Percentiles rank a stretch among this genome's conserved stretches.
Evolutionary conservation across 37 sponge, comb jelly and placozoan genomes (phyloP).

Genomic region (Axinella damicornis): DNA sequence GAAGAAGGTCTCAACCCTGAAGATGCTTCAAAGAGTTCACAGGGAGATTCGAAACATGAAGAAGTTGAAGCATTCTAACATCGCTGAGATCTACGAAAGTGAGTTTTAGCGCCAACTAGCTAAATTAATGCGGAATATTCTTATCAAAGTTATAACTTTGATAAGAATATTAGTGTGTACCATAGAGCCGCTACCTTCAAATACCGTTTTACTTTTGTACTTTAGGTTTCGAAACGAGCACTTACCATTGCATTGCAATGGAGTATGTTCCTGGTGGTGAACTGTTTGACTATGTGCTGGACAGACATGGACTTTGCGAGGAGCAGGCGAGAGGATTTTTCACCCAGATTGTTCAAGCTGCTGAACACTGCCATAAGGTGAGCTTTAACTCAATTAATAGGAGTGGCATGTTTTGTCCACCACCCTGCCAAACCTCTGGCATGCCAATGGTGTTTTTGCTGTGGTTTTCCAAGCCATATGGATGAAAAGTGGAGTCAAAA

Average conservation of each 20-base stretch:
- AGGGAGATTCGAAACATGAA: constrained; percentile 54
- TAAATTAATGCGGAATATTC: too few species aligned
- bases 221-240: constrained; percentile 54
- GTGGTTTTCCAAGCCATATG: too few species aligned
- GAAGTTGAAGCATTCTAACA: constrained; percentile 30
- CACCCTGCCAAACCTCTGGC: too few species aligned
- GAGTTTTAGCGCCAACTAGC: constrained; percentile 35
- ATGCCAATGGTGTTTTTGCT: too few species aligned
- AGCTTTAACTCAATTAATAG: too few species aligned
- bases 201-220: too few species aligned
- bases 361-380: constrained; percentile 53
- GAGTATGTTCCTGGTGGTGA: constrained; percentile 58
- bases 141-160: too few species aligned
- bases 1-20: neutral
- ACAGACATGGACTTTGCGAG: constrained; percentile 41
- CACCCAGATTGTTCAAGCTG: constrained; percentile 30
- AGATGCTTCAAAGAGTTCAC: constrained; percentile 4
- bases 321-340: constrained; percentile 44
- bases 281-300: constrained; percentile 51
- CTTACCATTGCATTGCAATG: constrained; percentile 43
- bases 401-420: too few species aligned
- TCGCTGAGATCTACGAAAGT: constrained; percentile 50
- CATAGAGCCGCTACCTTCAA: too few species aligned
- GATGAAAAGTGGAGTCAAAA: too few species aligned
- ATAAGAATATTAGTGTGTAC: too few species aligned